Evolutionary conservation across 1,140 invertebrate genomes (phyloP).

Genomic region (Streblospio benedicti): DNA sequence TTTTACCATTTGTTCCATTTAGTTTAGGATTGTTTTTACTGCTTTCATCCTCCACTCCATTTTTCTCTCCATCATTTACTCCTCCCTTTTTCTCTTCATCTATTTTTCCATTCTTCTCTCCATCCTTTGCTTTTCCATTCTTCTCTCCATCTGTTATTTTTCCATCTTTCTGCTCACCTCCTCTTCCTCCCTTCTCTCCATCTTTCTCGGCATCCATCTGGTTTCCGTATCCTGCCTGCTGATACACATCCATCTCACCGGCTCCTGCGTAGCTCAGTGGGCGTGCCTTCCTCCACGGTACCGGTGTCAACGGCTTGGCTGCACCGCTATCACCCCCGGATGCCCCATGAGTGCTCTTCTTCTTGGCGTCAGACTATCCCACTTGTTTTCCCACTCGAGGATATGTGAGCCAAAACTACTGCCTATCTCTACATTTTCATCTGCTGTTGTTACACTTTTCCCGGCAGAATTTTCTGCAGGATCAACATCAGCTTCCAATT

Average conservation of each 20-base stretch:
- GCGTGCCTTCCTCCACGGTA: not conserved
- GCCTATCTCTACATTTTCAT: not conserved
- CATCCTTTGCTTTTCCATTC: not conserved
- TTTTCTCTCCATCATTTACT: no score
- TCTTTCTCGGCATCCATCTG: not conserved
- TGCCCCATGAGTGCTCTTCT: not conserved
- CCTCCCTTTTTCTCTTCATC: no score
- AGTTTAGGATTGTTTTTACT: no score
- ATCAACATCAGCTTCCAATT: not conserved
- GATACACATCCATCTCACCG: not conserved
- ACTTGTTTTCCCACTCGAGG: not conserved
- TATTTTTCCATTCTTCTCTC: not conserved
- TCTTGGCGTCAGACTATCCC: no score
- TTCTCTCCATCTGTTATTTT: not conserved
- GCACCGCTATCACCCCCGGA: not conserved
- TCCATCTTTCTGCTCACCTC: not conserved
- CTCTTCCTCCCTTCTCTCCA: not conserved
- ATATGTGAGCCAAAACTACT: not conserved
- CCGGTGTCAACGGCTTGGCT: not conserved
- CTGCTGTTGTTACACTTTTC: not conserved
- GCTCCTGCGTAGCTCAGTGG: not conserved
- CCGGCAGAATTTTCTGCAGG: not conserved
- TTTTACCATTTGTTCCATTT: no score
- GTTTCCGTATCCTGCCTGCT: not conserved
- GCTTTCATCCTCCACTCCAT: no score